Percentiles rank a stretch among this genome's conserved stretches.
phyloP scores from a whole-genome alignment of 2,888 invertebrate genomes.

The Bellardia pandia region DNA sequence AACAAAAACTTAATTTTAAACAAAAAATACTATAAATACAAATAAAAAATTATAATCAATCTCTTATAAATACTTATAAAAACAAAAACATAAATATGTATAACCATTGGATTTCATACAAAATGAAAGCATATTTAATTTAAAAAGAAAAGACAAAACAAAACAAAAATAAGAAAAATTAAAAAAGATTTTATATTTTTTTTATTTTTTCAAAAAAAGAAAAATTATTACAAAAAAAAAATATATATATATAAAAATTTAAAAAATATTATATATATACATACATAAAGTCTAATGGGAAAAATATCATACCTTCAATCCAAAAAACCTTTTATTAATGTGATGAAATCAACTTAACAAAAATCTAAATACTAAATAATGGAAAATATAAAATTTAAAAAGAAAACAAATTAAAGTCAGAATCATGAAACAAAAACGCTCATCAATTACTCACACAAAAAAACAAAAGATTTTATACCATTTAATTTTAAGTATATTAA shows the following conservation, averaged over 20 bases:
- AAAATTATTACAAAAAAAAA: constrained; percentile 36
- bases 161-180: constrained; percentile 5
- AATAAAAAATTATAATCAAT: constrained; percentile 49
- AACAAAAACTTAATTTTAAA: constrained; percentile 17
- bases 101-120: constrained; percentile 40
- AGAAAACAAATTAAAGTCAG: neutral
- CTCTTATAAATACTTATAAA: constrained; percentile 44
- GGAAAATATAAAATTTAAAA: constrained; percentile 4
- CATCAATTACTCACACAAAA: constrained; percentile 49
- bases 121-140: constrained; percentile 48
- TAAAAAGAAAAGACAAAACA: constrained; percentile 33
- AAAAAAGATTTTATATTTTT: constrained; percentile 68
- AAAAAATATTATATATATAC: constrained; percentile 36
- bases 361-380: constrained; percentile 27
- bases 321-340: constrained; percentile 63
- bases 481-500: constrained; percentile 57
- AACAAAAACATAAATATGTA: constrained; percentile 23
- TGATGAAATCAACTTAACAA: constrained; percentile 64
- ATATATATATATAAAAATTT: neutral
- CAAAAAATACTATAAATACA: constrained; percentile 21
- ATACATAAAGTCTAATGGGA: constrained; percentile 40
- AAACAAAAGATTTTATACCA: constrained; percentile 66
- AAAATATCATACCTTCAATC: constrained; percentile 64
- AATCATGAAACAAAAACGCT: constrained; percentile 44
- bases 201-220: constrained; percentile 66